Evolutionary conservation across 2,113 vertebrate genomes (phyloP).

Genomic region (Girardinichthys multiradiatus): DNA sequence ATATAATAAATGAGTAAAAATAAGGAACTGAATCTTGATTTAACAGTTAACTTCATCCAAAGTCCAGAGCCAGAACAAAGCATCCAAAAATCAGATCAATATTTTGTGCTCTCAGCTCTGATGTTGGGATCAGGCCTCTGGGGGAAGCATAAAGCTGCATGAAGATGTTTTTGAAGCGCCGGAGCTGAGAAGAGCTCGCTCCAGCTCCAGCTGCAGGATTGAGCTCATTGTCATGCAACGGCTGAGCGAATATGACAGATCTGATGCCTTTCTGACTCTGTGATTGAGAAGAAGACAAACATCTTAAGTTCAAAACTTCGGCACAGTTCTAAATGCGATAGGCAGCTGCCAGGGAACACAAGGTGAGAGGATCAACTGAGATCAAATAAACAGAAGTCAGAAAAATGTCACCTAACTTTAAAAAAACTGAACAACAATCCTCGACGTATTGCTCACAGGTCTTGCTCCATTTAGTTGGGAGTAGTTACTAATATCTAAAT

Average conservation of each 20-base stretch:
- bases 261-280: not conserved
- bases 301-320: conserved; percentile 6
- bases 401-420: not conserved
- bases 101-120: not conserved
- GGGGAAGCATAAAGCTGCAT: not conserved
- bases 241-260: conserved; percentile 6
- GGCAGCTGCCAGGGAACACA: not conserved
- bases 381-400: not conserved
- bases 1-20: not conserved
- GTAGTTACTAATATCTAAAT: not conserved
- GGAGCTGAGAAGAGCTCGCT: not conserved
- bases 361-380: not conserved
- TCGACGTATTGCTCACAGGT: not conserved
- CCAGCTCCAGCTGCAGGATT: not conserved
- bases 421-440: not conserved
- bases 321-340: not conserved
- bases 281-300: conserved; percentile 13
- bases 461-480: not conserved
- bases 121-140: conserved; percentile 2
- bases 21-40: not conserved
- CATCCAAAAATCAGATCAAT: conserved; percentile 14
- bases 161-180: conserved; percentile 4
- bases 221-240: conserved; percentile 15
- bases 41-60: not conserved
- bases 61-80: not conserved